Evolutionary conservation across 2,888 invertebrate genomes (phyloP), one percentile per base, ranked within the genome.

Genomic region (Malthinus seriepunctatus): DNA sequence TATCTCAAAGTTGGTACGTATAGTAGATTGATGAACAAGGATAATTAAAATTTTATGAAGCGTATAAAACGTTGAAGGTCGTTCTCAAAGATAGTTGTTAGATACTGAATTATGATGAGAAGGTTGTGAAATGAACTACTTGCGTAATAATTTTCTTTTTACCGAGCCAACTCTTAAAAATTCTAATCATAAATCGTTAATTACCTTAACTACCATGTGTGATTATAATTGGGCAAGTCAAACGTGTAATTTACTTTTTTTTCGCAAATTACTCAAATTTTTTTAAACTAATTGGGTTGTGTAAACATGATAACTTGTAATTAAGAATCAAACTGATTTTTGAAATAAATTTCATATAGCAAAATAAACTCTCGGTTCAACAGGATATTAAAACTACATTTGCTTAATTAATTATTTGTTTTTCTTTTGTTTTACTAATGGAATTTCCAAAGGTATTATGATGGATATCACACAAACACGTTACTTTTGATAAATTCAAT

Each of bases 51-150:
- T 60, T 60, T 60, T 60, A 60, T 60, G 52, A 60, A 60, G 52
- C 60, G 51, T 52, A 56, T 60, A 56, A 60, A 60, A 49, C 31
- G 49, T 48, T 56, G 60, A 60, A 60, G 60, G 60, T 56, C 60
- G 51, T 56, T 51, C 49, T 48, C 44, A 44, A 56, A 49, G 53
- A 58, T 58, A 47, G 32, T 54, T 51, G 49, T 46, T 23, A 37
- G 39, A 48, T 55, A 55, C 32, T 49, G 39, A 35, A 34, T 31
- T 11, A 38, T 33, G 55, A 55, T 60, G 60, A 44, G 55, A 60
- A 60, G 32, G 60, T 60, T 60, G 50, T 55, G 55, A 33, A 50
- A 49, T 58, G 52, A 48, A 53, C 53, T 50, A 55, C 34, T 49
- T 58, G 53, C 53, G 58, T 49, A 58, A 58, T 31, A 48, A 31